Base-by-base conservation (phyloP, 2,888 invertebrate species). In the Geophilus truncorum region DNA sequence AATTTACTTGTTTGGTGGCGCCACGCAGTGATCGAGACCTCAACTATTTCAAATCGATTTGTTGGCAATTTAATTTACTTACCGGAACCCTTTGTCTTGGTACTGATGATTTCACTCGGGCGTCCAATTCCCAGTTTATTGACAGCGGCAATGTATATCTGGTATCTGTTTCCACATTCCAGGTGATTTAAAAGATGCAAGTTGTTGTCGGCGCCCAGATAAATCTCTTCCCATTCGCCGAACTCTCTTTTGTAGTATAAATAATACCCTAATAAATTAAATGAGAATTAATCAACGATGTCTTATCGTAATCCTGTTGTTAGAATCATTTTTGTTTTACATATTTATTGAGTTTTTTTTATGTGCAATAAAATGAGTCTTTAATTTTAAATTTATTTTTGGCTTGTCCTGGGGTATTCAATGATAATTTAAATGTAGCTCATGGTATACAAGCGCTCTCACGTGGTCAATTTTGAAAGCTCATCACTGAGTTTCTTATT, bases 41-140 rank as follows among this genome's bases (percentile, higher is more conserved):
- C 57, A 62, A 62, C n/a, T n/a, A n/a, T n/a, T n/a, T n/a, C n/a
- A n/a, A n/a, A n/a, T n/a, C n/a, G n/a, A n/a, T 45, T 45, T 45
- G 15, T 9, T 9, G 25, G 7, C 4, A 70, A 25, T 28, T 70
- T 25, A 77, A 78, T 78, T 40, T 10, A 30, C 76, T 80, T 36
- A 80, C 80, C 80, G 21, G 34, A 32, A 21, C 80, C 80, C 23
- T 80, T 80, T 9, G 80, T 80, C 28, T 80, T 80, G 6, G 80
- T 28, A n/a, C 36, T 34, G 75, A 51, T 75, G 15, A 76, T 76
- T 34, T 76, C 36, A 25, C 80, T 76, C 15, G 80, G 76, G 9
- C 18, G 23, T 12, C 80, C 75, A 21, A 80, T 28, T n/a, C 80
- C 80, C 40, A 80, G 36, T 70, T 76, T 70, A 36, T 80, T 80